phyloP scores from a whole-genome alignment of 2,797 vertebrate genomes.

The Argentina silus region DNA sequence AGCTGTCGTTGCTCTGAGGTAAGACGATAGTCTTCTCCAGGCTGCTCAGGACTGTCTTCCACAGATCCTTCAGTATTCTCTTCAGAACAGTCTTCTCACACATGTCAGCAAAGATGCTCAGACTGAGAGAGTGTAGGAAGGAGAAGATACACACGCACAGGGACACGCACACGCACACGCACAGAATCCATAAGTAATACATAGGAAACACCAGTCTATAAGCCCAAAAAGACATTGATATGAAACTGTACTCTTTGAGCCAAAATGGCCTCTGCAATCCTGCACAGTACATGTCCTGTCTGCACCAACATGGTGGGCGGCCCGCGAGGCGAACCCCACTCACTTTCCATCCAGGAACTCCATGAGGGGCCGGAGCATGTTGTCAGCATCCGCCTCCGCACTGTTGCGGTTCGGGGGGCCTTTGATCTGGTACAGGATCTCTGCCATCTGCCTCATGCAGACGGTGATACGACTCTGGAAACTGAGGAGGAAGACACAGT shows the following conservation, averaged over 20 bases:
- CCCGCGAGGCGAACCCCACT: constrained; percentile 56
- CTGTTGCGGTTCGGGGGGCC: constrained; percentile 91
- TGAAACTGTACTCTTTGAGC: not conserved
- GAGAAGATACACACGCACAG: constrained; percentile 14
- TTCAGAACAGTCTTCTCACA: constrained; percentile 98
- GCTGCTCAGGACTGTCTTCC: constrained; percentile 92
- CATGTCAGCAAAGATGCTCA: constrained; percentile 90
- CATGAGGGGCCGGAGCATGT: constrained; percentile 93
- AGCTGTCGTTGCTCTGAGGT: constrained; percentile 91
- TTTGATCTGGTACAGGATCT: constrained; percentile 93
- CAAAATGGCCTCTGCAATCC: not conserved
- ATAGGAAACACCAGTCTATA: not conserved
- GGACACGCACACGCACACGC: not conserved
- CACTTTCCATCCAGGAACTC: constrained; percentile 97
- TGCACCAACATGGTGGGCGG: not conserved
- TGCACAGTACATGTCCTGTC: not conserved
- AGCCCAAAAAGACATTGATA: not conserved
- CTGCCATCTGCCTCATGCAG: constrained; percentile 94
- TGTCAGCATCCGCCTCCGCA: constrained; percentile 93
- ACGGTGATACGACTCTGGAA: constrained; percentile 93
- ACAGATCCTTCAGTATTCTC: constrained; percentile 94
- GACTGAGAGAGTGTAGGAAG: constrained; percentile 66
- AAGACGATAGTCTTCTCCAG: constrained; percentile 92
- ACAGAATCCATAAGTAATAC: no score
- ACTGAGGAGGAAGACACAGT: constrained; percentile 67